Conservation (phyloP, 2,113 vertebrate species). For the Prunella fulvescens region DNA sequence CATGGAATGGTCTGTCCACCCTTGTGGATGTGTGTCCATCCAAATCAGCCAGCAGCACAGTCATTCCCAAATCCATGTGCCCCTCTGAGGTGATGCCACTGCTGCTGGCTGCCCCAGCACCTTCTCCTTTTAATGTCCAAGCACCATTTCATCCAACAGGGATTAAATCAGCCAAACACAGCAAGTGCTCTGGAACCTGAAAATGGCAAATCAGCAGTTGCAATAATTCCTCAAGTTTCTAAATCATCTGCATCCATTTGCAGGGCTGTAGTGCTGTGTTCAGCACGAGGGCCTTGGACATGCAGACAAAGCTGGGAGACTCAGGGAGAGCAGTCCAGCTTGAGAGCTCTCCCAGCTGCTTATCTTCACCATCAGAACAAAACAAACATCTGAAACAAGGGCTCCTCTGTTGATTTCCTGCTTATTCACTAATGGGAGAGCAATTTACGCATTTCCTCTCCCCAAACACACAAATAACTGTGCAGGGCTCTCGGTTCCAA, state of each 20-base stretch:
- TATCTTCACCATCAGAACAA: neutral
- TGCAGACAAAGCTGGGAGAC: neutral
- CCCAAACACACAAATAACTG: neutral
- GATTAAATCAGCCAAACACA: neutral
- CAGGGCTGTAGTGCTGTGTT: neutral
- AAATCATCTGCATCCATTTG: neutral
- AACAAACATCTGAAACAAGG: neutral
- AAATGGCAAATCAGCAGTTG: neutral
- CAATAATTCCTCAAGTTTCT: neutral
- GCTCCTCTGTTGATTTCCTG: constrained; percentile 27
- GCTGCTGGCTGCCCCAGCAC: neutral
- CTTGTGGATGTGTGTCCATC: neutral
- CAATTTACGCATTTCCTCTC: constrained; percentile 25
- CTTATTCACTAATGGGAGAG: constrained; percentile 1
- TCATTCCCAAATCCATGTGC: neutral
- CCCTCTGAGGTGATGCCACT: rapidly evolving
- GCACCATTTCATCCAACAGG: neutral
- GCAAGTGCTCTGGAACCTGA: neutral
- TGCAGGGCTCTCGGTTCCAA: neutral
- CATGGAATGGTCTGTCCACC: neutral
- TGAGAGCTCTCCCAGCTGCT: constrained; percentile 30
- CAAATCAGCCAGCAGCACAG: neutral
- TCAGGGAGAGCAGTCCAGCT: neutral
- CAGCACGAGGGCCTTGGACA: neutral
- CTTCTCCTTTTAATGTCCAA: neutral